These are phyloP conservation scores for Spatulosminthurus flaviceps DNA, from an alignment of 2,888 invertebrate species.

Conservation along the genomic window DNA sequence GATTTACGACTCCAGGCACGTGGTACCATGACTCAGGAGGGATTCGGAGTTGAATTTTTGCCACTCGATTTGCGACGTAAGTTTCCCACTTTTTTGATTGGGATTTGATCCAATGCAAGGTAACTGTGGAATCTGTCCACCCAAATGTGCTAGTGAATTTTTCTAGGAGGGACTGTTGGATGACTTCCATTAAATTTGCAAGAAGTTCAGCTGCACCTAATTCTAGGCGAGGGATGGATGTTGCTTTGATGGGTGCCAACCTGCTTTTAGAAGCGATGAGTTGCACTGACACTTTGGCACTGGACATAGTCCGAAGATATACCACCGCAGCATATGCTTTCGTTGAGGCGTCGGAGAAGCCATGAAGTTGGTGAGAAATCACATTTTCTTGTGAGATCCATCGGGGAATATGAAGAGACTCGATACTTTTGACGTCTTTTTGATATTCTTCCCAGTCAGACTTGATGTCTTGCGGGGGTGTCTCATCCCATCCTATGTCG, in stretches of 20 bases:
- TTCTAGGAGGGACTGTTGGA: not conserved
- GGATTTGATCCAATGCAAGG: not conserved
- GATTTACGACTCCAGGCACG: constrained; percentile 26
- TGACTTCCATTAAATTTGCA: not conserved
- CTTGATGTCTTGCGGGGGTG: constrained; percentile 51
- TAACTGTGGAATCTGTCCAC: not conserved
- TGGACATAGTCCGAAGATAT: constrained; percentile 50
- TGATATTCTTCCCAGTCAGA: constrained; percentile 31
- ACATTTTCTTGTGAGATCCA: not conserved
- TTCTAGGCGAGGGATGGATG: constrained; percentile 21
- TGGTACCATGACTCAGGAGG: constrained; percentile 38
- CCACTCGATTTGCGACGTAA: constrained; percentile 57
- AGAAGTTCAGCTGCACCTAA: constrained; percentile 15
- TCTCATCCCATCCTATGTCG: constrained; percentile 64
- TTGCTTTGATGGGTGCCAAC: not conserved
- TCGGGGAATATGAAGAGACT: not conserved
- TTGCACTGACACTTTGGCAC: not conserved
- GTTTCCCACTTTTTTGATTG: constrained; percentile 9
- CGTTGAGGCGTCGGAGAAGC: constrained; percentile 61
- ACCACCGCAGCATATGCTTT: constrained; percentile 60
- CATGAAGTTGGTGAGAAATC: constrained; percentile 57
- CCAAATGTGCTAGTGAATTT: not conserved
- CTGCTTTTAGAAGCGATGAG: constrained; percentile 22
- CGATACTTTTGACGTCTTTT: not conserved
- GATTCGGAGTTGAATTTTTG: constrained; percentile 50